Percentiles rank a stretch among this genome's conserved stretches.
Conservation (phyloP, 2,888 invertebrate genomes). For the Drosophila maculinotata region DNA sequence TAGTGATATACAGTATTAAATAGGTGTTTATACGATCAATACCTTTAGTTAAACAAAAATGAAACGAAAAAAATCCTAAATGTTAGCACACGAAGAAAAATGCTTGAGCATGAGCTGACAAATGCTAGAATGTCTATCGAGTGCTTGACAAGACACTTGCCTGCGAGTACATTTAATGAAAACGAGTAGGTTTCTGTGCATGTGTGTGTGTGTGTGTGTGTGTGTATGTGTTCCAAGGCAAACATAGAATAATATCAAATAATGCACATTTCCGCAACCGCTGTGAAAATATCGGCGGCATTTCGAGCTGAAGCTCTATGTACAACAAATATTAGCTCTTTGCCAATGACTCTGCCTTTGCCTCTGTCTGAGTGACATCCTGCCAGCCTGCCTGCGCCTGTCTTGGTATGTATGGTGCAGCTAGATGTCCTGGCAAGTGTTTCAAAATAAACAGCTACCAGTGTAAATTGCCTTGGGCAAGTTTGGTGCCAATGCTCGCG, state of each 20-base stretch:
- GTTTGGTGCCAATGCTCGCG: constrained; percentile 53
- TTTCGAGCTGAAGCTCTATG: constrained; percentile 35
- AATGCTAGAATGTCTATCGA: constrained; percentile 9
- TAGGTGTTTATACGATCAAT: too few relatives aligned
- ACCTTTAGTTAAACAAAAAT: too few relatives aligned
- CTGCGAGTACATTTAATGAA: constrained; percentile 22
- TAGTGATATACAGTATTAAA: too few relatives aligned
- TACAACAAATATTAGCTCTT: constrained; percentile 52
- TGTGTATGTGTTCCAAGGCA: constrained; percentile 15
- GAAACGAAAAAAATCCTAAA: background rate
- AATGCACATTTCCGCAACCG: constrained; percentile 78
- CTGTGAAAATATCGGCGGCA: constrained; percentile 54
- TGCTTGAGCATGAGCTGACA: constrained; percentile 1
- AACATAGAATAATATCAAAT: constrained; percentile 63
- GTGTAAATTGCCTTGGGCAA: constrained; percentile 78
- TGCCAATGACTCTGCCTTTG: constrained; percentile 27
- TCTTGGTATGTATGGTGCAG: constrained; percentile 22
- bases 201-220: constrained; percentile 13
- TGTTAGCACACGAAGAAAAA: background rate
- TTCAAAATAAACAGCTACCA: constrained; percentile 78
- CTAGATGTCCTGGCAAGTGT: constrained; percentile 74
- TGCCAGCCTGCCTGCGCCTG: constrained; percentile 10
- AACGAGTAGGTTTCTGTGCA: constrained; percentile 14
- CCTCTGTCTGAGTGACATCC: constrained; percentile 5
- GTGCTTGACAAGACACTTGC: constrained; percentile 19